Conservation (phyloP, 2,888 invertebrate genomes). For the Drosophila stalkeri region DNA sequence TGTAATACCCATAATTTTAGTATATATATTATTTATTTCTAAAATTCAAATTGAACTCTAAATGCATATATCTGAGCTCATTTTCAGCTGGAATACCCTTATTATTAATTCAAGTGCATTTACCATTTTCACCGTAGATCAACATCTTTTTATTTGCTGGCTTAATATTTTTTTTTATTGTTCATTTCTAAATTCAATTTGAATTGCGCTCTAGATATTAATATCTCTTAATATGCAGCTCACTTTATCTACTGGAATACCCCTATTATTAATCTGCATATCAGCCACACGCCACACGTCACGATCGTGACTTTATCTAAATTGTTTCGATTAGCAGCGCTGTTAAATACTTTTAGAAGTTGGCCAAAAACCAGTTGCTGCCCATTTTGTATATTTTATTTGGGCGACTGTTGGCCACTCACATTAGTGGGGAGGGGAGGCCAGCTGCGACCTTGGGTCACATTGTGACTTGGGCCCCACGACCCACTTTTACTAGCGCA, state of each 20-base stretch:
- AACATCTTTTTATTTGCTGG: background rate
- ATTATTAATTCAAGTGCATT: too few species aligned
- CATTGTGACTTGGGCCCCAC: constrained; percentile 42
- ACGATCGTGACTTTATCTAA: constrained; percentile 56
- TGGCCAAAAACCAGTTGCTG: constrained; percentile 55
- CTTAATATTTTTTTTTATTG: background rate
- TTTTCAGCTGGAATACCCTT: too few species aligned
- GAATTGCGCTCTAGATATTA: background rate
- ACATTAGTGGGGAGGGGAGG: constrained; percentile 18
- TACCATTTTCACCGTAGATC: too few species aligned
- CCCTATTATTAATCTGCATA: constrained; percentile 37
- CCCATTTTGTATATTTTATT: constrained; percentile 3
- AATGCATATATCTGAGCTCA: too few species aligned
- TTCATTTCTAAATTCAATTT: background rate
- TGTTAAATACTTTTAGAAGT: constrained; percentile 39
- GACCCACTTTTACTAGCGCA: constrained; percentile 69
- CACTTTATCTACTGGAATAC: constrained; percentile 17
- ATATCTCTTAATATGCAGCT: background rate
- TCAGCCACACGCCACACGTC: constrained; percentile 24
- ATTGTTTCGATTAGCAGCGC: constrained; percentile 25
- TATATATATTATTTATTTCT: background rate
- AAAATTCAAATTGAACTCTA: too few species aligned
- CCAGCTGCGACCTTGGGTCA: constrained; percentile 59
- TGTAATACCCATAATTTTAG: background rate
- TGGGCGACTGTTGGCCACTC: constrained; percentile 53